These are phyloP conservation scores for Harpalus rufipes DNA, from an alignment of 2,888 invertebrate species.

Conservation along the genomic window DNA sequence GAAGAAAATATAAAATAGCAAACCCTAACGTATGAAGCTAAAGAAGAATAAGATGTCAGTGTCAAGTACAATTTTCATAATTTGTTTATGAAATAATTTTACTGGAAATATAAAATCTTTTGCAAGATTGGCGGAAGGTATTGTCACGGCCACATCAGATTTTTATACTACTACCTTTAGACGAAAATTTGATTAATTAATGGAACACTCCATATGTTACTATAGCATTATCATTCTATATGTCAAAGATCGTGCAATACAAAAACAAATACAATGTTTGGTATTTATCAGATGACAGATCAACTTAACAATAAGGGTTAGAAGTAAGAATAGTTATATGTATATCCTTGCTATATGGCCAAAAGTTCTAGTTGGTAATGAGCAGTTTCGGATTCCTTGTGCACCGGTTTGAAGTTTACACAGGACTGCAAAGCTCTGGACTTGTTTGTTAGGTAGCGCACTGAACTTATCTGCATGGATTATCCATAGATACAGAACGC, in stretches of 20 bases:
- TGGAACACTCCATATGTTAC: not conserved
- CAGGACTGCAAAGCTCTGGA: slow-evolving; percentile 42
- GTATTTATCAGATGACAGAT: slow-evolving; percentile 21
- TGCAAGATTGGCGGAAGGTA: too few species aligned
- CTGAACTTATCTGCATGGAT: slow-evolving; percentile 35
- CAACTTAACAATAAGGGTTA: slow-evolving; percentile 1
- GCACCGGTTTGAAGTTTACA: slow-evolving; percentile 48
- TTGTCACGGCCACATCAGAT: too few species aligned
- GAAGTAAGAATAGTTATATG: slow-evolving; percentile 40
- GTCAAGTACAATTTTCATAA: too few species aligned
- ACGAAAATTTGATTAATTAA: slow-evolving; percentile 16
- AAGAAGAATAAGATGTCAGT: too few species aligned
- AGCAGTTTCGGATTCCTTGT: slow-evolving; percentile 48
- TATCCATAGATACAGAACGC: slow-evolving; percentile 37
- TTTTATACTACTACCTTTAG: too few species aligned
- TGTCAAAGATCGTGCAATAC: not conserved
- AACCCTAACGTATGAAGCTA: too few species aligned
- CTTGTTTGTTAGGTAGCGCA: slow-evolving; percentile 46
- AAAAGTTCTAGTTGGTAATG: slow-evolving; percentile 28
- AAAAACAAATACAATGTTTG: not conserved
- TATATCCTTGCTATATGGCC: slow-evolving; percentile 17
- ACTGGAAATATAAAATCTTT: too few species aligned
- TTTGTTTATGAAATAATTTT: too few species aligned
- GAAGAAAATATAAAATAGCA: too few species aligned
- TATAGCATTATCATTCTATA: not conserved